Evolutionary conservation across 1,140 invertebrate species (phyloP).

Genomic region (Drosophila tristis): DNA sequence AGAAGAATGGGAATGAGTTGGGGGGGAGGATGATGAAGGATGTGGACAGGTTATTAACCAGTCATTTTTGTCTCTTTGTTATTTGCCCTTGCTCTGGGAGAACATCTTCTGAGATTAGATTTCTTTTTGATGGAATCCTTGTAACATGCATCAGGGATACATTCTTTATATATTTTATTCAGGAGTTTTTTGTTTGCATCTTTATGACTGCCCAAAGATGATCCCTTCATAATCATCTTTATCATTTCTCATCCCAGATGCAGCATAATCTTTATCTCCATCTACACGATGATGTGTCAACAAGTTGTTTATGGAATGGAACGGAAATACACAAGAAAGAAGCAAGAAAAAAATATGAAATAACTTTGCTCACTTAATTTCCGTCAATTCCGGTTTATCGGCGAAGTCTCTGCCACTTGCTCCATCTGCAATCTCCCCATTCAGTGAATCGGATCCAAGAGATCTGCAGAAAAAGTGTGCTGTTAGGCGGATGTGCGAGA

Average conservation of each 20-base stretch:
- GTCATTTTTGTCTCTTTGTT: constrained; percentile 37
- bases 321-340: constrained; percentile 32
- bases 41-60: constrained; percentile 55
- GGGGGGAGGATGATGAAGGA: constrained; percentile 10
- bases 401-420: too few relatives aligned
- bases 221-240: not conserved
- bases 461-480: too few relatives aligned
- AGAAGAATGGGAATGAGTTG: not conserved
- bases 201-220: too few relatives aligned
- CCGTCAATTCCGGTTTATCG: constrained; percentile 65
- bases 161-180: too few relatives aligned
- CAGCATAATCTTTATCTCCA: not conserved
- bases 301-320: constrained; percentile 31
- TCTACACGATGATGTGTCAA: constrained; percentile 24
- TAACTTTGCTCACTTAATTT: constrained; percentile 38
- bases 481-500: constrained; percentile 14
- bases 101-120: not conserved
- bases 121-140: not conserved
- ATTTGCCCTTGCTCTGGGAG: not conserved
- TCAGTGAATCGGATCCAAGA: too few relatives aligned
- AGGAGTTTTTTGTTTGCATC: too few relatives aligned
- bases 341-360: constrained; percentile 1
- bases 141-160: too few relatives aligned
- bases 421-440: too few relatives aligned
- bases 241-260: not conserved